phyloP scores from a whole-genome alignment of 2,888 invertebrate species.

The Onchidella celtica region DNA sequence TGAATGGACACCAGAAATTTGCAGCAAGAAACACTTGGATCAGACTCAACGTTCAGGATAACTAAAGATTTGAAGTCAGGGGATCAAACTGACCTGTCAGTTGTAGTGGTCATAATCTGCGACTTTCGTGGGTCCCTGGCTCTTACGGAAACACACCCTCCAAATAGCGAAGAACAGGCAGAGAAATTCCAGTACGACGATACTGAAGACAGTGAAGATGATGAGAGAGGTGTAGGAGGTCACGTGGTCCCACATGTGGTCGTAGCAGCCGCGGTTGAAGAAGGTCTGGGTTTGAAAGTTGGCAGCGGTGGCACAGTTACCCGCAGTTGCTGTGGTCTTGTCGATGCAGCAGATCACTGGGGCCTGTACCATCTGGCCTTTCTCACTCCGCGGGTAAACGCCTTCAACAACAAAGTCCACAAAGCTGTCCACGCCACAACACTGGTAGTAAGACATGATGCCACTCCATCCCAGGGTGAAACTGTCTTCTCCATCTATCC shows the following conservation, averaged over 20 bases:
- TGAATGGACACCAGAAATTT: no score
- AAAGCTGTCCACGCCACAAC: constrained; percentile 38
- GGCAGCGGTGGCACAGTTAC: neutral
- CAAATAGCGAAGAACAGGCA: constrained; percentile 38
- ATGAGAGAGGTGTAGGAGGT: constrained; percentile 25
- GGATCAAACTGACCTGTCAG: no score
- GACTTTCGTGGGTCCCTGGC: constrained; percentile 19
- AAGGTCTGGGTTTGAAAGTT: constrained; percentile 30
- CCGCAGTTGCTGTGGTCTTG: neutral
- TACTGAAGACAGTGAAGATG: constrained; percentile 25
- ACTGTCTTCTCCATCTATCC: constrained; percentile 27
- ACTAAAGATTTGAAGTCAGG: no score
- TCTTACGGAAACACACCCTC: constrained; percentile 11
- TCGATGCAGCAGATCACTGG: constrained; percentile 36
- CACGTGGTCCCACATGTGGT: constrained; percentile 38
- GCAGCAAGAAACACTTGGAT: no score
- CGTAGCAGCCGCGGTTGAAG: constrained; percentile 38
- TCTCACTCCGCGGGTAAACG: neutral
- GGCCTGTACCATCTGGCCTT: neutral
- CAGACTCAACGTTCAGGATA: no score
- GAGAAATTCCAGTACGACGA: constrained; percentile 24
- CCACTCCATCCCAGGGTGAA: constrained; percentile 40
- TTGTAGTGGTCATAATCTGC: neutral
- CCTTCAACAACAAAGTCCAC: constrained; percentile 14
- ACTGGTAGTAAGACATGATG: constrained; percentile 29